phyloP scores from a whole-genome alignment of 2,797 vertebrate species.

The Alauda arvensis region DNA sequence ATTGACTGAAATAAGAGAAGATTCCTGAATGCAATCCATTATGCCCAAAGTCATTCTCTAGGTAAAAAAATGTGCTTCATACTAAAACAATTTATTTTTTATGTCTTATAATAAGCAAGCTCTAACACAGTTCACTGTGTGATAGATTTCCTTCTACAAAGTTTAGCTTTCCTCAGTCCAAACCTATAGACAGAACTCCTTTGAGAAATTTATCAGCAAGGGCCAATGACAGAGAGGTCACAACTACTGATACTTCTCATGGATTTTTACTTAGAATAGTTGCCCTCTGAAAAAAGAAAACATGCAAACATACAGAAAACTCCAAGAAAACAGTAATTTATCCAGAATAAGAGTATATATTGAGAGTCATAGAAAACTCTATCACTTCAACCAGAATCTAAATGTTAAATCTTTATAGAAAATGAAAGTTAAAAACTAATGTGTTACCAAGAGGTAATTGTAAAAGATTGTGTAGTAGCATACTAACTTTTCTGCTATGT shows the following conservation, averaged over 20 bases:
- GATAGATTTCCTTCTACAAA: conserved; percentile 45
- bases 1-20: not conserved
- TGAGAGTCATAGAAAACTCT: not conserved
- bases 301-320: not conserved
- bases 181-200: not conserved
- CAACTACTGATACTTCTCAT: not conserved
- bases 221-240: conserved; percentile 28
- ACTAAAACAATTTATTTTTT: conserved; percentile 41
- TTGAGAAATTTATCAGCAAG: conserved; percentile 6
- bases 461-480: not conserved
- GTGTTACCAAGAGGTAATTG: not conserved
- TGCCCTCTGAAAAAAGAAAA: not conserved
- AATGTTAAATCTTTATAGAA: not conserved
- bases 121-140: conserved; percentile 24
- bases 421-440: not conserved
- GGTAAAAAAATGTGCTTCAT: not conserved
- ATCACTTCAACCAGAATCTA: not conserved
- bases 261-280: conserved; percentile 9
- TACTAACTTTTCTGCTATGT: not conserved
- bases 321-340: not conserved
- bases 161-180: not conserved
- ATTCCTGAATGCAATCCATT: conserved; percentile 1
- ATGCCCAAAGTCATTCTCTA: not conserved
- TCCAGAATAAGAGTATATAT: not conserved
- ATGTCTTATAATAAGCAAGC: conserved; percentile 19